These are phyloP conservation scores for Austrofundulus limnaeus DNA, from an alignment of 2,113 vertebrate genomes.

Conservation along the genomic window DNA sequence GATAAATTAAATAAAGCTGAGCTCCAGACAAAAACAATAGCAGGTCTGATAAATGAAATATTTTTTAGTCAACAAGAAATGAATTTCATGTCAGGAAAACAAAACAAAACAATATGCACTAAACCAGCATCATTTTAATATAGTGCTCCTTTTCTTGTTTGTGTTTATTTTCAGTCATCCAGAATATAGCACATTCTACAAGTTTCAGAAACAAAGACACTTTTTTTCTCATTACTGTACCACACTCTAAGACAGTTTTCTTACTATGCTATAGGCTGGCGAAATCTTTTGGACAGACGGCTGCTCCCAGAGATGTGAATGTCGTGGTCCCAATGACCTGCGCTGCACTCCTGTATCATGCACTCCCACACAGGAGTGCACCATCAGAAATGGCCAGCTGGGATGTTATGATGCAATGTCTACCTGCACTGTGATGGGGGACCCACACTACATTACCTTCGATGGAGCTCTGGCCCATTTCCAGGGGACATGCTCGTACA, in stretches of 20 bases:
- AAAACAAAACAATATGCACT: too few relatives aligned
- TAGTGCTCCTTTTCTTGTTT: too few relatives aligned
- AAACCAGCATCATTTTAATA: too few relatives aligned
- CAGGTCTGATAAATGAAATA: too few relatives aligned
- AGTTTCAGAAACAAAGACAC: too few relatives aligned
- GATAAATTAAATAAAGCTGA: too few relatives aligned
- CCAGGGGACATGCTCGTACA: slow-evolving; percentile 81
- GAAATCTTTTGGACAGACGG: slow-evolving; percentile 62
- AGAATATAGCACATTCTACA: too few relatives aligned
- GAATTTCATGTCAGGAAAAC: too few relatives aligned
- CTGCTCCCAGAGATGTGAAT: slow-evolving; percentile 66
- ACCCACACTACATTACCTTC: slow-evolving; percentile 81
- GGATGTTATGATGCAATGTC: slow-evolving; percentile 58
- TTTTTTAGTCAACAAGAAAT: too few relatives aligned
- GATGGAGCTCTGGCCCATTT: slow-evolving; percentile 79
- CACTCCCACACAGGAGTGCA: slow-evolving; percentile 57
- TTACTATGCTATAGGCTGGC: slow-evolving; percentile 27
- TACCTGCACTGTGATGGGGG: slow-evolving; percentile 75
- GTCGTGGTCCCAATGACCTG: slow-evolving; percentile 53
- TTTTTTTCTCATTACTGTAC: background rate
- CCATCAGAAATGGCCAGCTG: slow-evolving; percentile 41
- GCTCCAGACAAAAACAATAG: too few relatives aligned
- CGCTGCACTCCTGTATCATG: slow-evolving; percentile 49
- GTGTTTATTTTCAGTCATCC: too few relatives aligned
- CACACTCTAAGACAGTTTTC: background rate